phyloP scores from a whole-genome alignment of 2,888 invertebrate genomes.

The Allacma fusca region DNA sequence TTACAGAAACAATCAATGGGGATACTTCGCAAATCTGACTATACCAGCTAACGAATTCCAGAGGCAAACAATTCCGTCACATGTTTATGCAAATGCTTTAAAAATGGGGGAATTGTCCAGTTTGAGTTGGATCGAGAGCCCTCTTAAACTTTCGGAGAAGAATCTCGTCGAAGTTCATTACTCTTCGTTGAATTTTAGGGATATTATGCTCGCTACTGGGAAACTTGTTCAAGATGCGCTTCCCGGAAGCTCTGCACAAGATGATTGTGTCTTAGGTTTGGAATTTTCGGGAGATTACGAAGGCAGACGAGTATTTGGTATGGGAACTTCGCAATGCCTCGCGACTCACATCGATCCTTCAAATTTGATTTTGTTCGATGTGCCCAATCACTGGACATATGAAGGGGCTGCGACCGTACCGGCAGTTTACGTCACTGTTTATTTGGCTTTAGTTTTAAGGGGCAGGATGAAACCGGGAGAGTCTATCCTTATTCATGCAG shows the following conservation, averaged over 20 bases:
- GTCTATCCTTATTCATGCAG: too few relatives aligned
- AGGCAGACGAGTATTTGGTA: conserved; percentile 66
- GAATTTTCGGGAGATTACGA: conserved; percentile 68
- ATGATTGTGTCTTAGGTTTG: conserved; percentile 71
- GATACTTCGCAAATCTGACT: conserved; percentile 84
- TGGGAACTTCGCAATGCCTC: conserved; percentile 67
- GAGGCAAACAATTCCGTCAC: conserved; percentile 63
- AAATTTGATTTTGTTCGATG: conserved; percentile 69
- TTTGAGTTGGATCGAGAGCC: conserved; percentile 91
- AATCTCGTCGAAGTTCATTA: conserved; percentile 69
- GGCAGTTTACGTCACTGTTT: too few relatives aligned
- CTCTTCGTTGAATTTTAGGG: too few relatives aligned
- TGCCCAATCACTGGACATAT: too few relatives aligned
- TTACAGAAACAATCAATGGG: conserved; percentile 63
- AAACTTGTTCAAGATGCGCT: conserved; percentile 79
- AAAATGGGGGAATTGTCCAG: conserved; percentile 93
- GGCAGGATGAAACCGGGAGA: too few relatives aligned
- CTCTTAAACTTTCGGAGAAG: conserved; percentile 67
- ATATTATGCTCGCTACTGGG: conserved; percentile 95
- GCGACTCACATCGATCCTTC: conserved; percentile 68
- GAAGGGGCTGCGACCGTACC: too few relatives aligned
- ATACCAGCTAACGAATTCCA: conserved; percentile 66
- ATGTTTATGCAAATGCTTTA: conserved; percentile 93
- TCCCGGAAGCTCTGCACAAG: conserved; percentile 66
- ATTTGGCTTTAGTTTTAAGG: too few relatives aligned